These are phyloP conservation scores for Ispidina lecontei DNA, from an alignment of 2,797 vertebrate genomes.

Conservation along the genomic window DNA sequence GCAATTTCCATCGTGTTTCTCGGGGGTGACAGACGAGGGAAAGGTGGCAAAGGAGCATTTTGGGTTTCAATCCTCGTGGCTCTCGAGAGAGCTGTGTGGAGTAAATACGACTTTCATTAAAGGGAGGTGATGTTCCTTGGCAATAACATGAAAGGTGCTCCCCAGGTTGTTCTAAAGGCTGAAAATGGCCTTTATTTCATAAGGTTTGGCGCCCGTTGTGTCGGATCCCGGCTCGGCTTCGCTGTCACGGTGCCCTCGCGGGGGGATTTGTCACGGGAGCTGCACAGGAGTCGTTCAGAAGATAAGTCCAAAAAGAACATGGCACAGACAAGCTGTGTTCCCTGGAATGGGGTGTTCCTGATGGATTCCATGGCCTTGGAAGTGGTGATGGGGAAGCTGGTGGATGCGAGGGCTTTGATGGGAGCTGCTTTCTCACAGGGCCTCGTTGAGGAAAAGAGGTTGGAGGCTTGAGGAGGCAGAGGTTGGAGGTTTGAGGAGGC, in stretches of 20 bases:
- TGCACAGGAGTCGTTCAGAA: background rate
- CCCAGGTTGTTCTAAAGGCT: background rate
- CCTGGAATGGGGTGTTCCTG: background rate
- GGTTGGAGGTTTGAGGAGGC: background rate
- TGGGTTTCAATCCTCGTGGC: background rate
- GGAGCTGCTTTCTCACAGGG: background rate
- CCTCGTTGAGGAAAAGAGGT: background rate
- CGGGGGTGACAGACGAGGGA: background rate
- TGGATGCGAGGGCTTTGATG: background rate
- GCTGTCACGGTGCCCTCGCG: background rate
- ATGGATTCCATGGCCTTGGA: background rate
- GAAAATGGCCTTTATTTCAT: background rate
- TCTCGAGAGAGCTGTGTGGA: background rate
- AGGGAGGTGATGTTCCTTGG: background rate
- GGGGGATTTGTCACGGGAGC: background rate
- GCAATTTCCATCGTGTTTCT: background rate
- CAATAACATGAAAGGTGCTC: background rate
- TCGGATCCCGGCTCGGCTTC: background rate
- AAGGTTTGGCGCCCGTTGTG: background rate
- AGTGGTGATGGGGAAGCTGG: background rate
- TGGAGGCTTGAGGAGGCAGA: background rate
- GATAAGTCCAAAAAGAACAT: background rate
- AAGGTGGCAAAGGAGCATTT: background rate
- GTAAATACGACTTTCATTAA: background rate
- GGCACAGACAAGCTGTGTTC: background rate